phyloP scores from a whole-genome alignment of 2,797 vertebrate species.

The Liasis olivaceus region DNA sequence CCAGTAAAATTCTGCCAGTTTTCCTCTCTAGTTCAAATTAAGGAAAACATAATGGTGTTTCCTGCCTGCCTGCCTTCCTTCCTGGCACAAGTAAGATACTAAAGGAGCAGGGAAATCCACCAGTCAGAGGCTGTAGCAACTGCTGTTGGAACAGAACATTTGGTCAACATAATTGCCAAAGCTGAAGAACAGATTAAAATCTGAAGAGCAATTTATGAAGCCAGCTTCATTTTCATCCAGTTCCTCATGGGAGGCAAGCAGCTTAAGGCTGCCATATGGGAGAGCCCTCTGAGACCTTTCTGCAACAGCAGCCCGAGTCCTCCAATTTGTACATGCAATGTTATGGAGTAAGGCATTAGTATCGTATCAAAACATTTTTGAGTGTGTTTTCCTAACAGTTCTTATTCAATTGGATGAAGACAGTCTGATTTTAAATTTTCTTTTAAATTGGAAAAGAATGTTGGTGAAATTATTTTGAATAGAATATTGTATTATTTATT shows the following conservation, averaged over 20 bases:
- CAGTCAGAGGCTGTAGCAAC: background rate
- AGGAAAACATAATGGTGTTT: too few relatives aligned
- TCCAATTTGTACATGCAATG: background rate
- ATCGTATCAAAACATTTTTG: background rate
- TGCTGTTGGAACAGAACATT: background rate
- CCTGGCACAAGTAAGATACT: too few relatives aligned
- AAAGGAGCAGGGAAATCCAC: background rate
- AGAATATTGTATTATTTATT: background rate
- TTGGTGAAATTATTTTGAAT: background rate
- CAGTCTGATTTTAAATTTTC: background rate
- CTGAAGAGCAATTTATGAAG: background rate
- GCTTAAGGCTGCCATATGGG: background rate
- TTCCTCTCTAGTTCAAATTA: too few relatives aligned
- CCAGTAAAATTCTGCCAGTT: too few relatives aligned
- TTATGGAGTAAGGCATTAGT: background rate
- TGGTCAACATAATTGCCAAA: background rate
- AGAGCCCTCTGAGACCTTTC: background rate
- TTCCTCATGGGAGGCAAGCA: background rate
- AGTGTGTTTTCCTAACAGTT: background rate
- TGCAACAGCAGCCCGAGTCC: background rate
- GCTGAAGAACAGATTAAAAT: background rate
- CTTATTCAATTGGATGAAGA: background rate
- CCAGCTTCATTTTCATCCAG: background rate
- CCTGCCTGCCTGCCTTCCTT: too few relatives aligned
- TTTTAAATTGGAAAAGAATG: background rate